Percentiles rank a stretch among this genome's conserved stretches.
These are phyloP conservation scores for Chorisops tibialis DNA, from an alignment of 2,888 invertebrate species.

Conservation along the genomic window DNA sequence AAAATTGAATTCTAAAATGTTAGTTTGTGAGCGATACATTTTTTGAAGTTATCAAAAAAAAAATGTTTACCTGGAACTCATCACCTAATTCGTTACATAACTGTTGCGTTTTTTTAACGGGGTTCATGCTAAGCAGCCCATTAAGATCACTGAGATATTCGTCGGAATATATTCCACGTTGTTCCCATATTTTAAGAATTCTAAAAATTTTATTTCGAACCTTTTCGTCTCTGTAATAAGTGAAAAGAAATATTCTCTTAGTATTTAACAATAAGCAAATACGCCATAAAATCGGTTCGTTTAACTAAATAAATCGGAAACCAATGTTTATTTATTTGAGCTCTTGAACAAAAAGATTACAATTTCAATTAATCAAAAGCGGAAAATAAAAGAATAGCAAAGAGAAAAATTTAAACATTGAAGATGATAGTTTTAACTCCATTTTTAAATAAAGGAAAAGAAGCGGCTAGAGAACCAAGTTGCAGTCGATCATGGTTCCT, in stretches of 20 bases:
- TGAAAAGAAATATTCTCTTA: constrained; percentile 11
- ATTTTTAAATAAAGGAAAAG: too few relatives aligned
- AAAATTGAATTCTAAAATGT: constrained; percentile 64
- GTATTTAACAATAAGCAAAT: too few relatives aligned
- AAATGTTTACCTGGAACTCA: constrained; percentile 43
- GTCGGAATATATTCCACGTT: constrained; percentile 84
- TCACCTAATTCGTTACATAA: constrained; percentile 39
- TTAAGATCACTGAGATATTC: constrained; percentile 85
- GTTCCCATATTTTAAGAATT: constrained; percentile 95
- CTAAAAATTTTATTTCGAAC: constrained; percentile 81
- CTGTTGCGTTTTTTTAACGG: constrained; percentile 50
- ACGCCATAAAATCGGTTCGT: too few relatives aligned
- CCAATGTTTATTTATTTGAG: too few relatives aligned
- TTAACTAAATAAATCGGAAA: too few relatives aligned
- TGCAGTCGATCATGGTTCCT: too few relatives aligned
- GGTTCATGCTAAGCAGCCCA: constrained; percentile 75
- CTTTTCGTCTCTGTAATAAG: constrained; percentile 71
- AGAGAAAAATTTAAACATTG: too few relatives aligned
- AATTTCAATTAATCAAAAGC: too few relatives aligned
- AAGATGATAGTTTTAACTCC: too few relatives aligned
- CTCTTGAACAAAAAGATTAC: too few relatives aligned
- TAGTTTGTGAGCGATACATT: background rate
- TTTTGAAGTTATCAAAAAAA: background rate
- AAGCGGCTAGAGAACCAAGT: too few relatives aligned
- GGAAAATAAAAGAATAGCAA: too few relatives aligned